A percentile compares a stretch with the other conserved stretches of the same genome.
Conservation (phyloP, 2,797 vertebrate genomes). For the Phoxinus dragarum region DNA sequence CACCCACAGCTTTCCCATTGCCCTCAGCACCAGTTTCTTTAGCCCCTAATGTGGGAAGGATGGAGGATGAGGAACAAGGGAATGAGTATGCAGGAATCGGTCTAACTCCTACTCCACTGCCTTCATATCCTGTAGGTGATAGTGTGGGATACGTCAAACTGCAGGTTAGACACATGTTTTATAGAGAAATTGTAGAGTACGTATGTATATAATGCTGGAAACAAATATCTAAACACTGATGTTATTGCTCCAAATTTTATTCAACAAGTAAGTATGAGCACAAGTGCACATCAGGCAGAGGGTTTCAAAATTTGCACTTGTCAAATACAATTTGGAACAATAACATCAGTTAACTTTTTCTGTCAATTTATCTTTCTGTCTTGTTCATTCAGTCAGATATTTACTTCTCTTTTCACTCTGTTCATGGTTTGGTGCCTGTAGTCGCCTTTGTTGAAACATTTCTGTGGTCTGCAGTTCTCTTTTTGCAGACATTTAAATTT, state of each 20-base stretch:
- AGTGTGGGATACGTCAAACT: constrained; percentile 85
- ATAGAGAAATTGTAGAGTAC: background rate
- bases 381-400: background rate
- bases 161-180: constrained; percentile 72
- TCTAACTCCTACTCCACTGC: constrained; percentile 71
- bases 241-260: background rate
- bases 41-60: constrained; percentile 67
- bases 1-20: constrained; percentile 78
- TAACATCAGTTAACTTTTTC: background rate
- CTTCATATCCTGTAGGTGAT: constrained; percentile 77
- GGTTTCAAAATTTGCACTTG: background rate
- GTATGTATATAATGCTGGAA: background rate
- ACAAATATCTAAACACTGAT: background rate
- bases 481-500: constrained; percentile 34
- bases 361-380: background rate
- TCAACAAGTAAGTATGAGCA: background rate
- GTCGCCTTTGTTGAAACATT: background rate
- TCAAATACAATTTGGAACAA: background rate
- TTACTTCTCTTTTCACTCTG: background rate
- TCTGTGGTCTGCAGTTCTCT: constrained; percentile 15
- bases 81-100: constrained; percentile 92
- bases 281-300: background rate
- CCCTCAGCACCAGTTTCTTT: constrained; percentile 67
- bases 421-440: background rate
- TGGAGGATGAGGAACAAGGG: constrained; percentile 76